Evolutionary conservation across 2,888 invertebrate genomes (phyloP).

Genomic region (Apodemia duryi): DNA sequence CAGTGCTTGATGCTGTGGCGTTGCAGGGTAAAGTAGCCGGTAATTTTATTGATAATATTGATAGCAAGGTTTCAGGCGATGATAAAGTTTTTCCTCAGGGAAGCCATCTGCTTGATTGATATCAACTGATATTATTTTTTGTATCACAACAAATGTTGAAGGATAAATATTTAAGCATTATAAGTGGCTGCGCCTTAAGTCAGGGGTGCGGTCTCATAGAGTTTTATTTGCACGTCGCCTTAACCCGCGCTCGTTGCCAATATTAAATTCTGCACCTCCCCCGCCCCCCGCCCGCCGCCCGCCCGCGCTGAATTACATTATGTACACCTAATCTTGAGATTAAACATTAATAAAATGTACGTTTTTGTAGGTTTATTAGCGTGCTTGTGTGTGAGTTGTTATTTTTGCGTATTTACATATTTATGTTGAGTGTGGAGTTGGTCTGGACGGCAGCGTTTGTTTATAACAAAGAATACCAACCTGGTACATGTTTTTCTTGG

Average conservation of each 20-base stretch:
- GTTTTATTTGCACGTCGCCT: conserved; percentile 74
- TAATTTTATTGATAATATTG: too few species aligned
- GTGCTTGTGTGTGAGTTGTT: neutral
- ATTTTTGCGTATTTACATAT: neutral
- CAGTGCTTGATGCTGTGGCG: too few species aligned
- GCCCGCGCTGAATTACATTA: conserved; percentile 51
- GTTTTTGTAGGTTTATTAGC: conserved; percentile 18
- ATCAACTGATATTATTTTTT: too few species aligned
- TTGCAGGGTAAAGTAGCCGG: too few species aligned
- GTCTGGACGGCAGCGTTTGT: too few species aligned
- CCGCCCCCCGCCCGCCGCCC: conserved; percentile 28
- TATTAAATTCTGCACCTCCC: conserved; percentile 64
- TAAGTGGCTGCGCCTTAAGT: conserved; percentile 44
- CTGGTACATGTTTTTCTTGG: too few species aligned
- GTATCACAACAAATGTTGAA: too few species aligned
- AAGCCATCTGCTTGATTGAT: too few species aligned
- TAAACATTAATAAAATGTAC: conserved; percentile 11
- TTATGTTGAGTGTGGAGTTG: neutral
- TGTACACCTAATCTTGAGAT: conserved; percentile 30
- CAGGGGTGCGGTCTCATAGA: conserved; percentile 59
- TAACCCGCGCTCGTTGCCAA: conserved; percentile 68
- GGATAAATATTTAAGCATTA: neutral
- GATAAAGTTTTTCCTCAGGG: too few species aligned
- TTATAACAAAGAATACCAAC: too few species aligned
- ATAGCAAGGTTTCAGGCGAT: too few species aligned